These are phyloP conservation scores for Spermophilus dauricus DNA, from an alignment of 2,113 vertebrate species.

Conservation along the genomic window DNA sequence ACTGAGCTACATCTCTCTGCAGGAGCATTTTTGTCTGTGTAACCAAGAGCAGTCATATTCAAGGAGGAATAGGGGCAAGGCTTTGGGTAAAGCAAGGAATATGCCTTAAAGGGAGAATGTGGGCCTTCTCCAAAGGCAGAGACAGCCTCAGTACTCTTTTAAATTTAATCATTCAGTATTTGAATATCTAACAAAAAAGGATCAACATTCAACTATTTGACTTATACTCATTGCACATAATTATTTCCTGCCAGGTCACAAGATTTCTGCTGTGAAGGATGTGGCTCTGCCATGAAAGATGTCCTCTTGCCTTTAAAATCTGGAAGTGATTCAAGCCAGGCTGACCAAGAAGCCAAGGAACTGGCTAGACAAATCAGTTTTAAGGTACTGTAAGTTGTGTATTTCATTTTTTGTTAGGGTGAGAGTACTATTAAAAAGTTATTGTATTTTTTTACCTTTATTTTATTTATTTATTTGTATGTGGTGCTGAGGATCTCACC, in stretches of 20 bases:
- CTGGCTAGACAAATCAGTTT: constrained; percentile 98
- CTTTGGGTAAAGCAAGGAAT: too few species aligned
- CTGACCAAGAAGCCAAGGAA: constrained; percentile 93
- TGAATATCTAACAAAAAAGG: not conserved
- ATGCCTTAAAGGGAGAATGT: too few species aligned
- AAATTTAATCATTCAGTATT: constrained; percentile 22
- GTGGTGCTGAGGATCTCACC: too few species aligned
- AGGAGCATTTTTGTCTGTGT: not conserved
- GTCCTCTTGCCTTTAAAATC: constrained; percentile 93
- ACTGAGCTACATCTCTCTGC: not conserved
- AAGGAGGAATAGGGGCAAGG: too few species aligned
- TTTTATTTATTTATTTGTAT: too few species aligned
- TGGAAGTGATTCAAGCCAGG: constrained; percentile 91
- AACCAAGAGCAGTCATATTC: not conserved
- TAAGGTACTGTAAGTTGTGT: constrained; percentile 90
- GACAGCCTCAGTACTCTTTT: not conserved
- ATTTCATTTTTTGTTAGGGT: too few species aligned
- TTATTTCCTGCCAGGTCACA: constrained; percentile 91
- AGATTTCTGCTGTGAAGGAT: constrained; percentile 97
- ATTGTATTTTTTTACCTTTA: too few species aligned
- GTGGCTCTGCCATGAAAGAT: constrained; percentile 93
- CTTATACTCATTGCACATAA: constrained; percentile 32
- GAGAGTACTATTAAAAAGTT: too few species aligned
- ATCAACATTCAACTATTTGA: constrained; percentile 16
- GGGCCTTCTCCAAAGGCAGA: too few species aligned